These are phyloP conservation scores for Idaea dimidiata DNA, from an alignment of 2,888 invertebrate species.

Conservation along the genomic window DNA sequence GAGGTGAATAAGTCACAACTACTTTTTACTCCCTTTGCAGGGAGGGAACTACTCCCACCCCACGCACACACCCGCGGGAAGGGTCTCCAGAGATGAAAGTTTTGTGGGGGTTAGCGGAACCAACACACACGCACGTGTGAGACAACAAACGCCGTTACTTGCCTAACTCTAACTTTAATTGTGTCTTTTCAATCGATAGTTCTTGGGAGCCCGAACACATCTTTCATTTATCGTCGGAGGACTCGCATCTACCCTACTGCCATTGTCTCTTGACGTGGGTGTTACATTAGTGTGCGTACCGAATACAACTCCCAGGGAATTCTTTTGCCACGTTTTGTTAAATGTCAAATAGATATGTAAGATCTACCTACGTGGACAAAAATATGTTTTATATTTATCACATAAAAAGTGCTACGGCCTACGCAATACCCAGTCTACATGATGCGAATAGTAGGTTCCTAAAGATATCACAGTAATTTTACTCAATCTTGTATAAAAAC, in stretches of 20 bases:
- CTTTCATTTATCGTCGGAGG: constrained; percentile 48
- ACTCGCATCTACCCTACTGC: constrained; percentile 32
- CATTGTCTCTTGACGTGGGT: constrained; percentile 40
- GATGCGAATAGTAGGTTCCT: background rate
- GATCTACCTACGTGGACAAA: background rate
- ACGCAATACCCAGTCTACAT: background rate
- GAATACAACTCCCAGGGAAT: constrained; percentile 7
- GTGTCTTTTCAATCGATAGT: constrained; percentile 80
- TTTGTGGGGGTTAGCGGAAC: constrained; percentile 76
- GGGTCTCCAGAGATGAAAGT: constrained; percentile 78
- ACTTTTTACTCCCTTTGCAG: constrained; percentile 77
- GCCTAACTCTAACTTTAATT: constrained; percentile 80
- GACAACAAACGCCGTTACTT: constrained; percentile 75
- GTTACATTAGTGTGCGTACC: constrained; percentile 35
- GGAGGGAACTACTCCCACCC: constrained; percentile 61
- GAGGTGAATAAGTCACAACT: constrained; percentile 80
- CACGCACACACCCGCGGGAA: constrained; percentile 47
- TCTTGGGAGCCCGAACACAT: constrained; percentile 47
- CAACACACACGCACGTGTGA: constrained; percentile 67
- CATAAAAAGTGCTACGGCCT: background rate
- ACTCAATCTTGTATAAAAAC: background rate
- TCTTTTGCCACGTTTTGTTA: constrained; percentile 15
- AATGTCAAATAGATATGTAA: background rate
- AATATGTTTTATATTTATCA: constrained; percentile 1
- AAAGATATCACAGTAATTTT: background rate